phyloP scores from a whole-genome alignment of 2,797 vertebrate genomes.

The Okamejei kenojei region DNA sequence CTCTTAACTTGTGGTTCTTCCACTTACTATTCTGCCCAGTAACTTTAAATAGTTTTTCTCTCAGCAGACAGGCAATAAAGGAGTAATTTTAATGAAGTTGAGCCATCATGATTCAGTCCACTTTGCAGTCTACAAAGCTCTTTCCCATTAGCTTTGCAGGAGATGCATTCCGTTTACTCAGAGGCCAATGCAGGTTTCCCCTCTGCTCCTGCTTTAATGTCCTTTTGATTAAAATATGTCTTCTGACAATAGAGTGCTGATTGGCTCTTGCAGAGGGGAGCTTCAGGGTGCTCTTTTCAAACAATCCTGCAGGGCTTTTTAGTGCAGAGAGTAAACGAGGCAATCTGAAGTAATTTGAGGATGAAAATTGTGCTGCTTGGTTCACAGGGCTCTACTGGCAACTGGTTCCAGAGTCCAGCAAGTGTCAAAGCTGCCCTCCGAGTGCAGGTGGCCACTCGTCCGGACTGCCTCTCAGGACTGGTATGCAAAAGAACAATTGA shows the following conservation, averaged over 20 bases:
- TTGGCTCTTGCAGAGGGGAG: background rate
- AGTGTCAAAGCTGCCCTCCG: background rate
- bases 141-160: background rate
- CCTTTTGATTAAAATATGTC: background rate
- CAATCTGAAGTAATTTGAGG: background rate
- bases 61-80: background rate
- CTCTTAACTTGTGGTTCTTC: background rate
- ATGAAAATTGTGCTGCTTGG: background rate
- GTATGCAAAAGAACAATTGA: background rate
- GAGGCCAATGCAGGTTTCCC: background rate
- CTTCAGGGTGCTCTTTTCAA: background rate
- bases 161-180: background rate
- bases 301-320: background rate
- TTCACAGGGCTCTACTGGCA: background rate
- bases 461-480: background rate
- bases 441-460: background rate
- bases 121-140: background rate
- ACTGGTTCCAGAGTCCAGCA: constrained; percentile 5
- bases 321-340: background rate
- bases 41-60: background rate
- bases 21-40: background rate
- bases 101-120: background rate
- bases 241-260: background rate
- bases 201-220: background rate
- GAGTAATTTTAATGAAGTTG: background rate